Evolutionary conservation across 2,888 invertebrate species (phyloP).

Genomic region (Tenodera sinensis): DNA sequence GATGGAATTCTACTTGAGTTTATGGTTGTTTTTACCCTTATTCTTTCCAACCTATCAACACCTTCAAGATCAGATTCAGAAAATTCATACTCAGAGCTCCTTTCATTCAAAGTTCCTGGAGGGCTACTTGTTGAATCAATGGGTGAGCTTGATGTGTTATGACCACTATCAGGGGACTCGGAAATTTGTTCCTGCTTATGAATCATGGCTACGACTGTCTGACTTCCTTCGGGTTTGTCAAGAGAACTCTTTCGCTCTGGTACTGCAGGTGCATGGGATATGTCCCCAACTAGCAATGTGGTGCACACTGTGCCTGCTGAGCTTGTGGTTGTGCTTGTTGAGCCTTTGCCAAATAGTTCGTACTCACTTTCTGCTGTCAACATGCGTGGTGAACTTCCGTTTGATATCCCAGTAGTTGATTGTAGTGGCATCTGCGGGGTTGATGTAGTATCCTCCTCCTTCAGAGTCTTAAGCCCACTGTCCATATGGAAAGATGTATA

Average conservation of each 20-base stretch:
- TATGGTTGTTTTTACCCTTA: constrained; percentile 80
- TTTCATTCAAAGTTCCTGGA: constrained; percentile 54
- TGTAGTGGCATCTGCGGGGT: constrained; percentile 68
- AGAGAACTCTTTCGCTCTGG: constrained; percentile 80
- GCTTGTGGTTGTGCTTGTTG: constrained; percentile 86
- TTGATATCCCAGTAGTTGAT: constrained; percentile 63
- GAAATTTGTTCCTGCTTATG: constrained; percentile 41
- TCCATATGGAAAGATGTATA: constrained; percentile 97
- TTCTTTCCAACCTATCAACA: constrained; percentile 81
- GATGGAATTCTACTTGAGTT: constrained; percentile 86
- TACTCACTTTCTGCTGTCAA: constrained; percentile 84
- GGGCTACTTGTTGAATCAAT: constrained; percentile 70
- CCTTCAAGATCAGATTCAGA: constrained; percentile 86
- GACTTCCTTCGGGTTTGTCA: constrained; percentile 47
- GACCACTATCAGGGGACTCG: constrained; percentile 76
- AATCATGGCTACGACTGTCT: constrained; percentile 56
- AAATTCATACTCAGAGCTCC: constrained; percentile 76
- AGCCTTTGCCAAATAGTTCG: constrained; percentile 79
- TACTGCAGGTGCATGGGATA: constrained; percentile 67
- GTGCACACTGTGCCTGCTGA: constrained; percentile 89
- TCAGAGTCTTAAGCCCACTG: constrained; percentile 82
- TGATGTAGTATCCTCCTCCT: constrained; percentile 65
- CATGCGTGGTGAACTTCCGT: constrained; percentile 52
- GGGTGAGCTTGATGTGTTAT: constrained; percentile 76
- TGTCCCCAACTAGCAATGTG: constrained; percentile 62